These are phyloP conservation scores for Tubulanus polymorphus DNA, from an alignment of 2,888 invertebrate species.

Conservation along the genomic window DNA sequence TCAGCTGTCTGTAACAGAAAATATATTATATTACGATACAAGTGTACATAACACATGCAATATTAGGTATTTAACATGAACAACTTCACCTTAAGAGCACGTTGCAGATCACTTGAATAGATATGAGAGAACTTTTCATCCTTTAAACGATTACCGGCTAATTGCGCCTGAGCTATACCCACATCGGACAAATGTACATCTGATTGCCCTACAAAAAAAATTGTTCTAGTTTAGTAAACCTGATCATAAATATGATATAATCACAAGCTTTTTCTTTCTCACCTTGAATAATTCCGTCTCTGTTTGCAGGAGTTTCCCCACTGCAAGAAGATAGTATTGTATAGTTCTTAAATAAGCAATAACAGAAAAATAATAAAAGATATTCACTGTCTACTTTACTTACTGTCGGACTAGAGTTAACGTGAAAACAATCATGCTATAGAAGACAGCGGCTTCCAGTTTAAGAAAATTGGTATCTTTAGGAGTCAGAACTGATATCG, in stretches of 20 bases:
- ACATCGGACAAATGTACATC: conserved; percentile 37
- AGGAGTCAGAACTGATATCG: too few species aligned
- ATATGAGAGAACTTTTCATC: conserved; percentile 41
- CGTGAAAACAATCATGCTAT: conserved; percentile 31
- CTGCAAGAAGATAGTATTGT: conserved; percentile 29
- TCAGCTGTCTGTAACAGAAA: conserved; percentile 26
- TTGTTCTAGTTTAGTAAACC: too few species aligned
- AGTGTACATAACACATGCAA: too few species aligned
- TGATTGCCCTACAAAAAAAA: conserved; percentile 34
- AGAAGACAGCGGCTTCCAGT: too few species aligned
- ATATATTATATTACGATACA: too few species aligned
- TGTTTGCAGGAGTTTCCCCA: conserved; percentile 43
- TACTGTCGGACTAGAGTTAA: conserved; percentile 37
- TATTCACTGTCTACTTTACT: conserved; percentile 12
- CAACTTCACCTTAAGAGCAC: conserved; percentile 29
- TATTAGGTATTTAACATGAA: not conserved
- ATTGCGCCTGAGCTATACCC: conserved; percentile 37
- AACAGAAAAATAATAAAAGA: not conserved
- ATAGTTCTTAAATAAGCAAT: not conserved
- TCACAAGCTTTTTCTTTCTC: too few species aligned
- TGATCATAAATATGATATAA: not conserved
- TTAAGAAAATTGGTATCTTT: too few species aligned
- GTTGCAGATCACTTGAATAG: conserved; percentile 39
- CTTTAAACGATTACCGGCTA: conserved; percentile 33
- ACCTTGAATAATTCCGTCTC: conserved; percentile 44